Percentiles rank a stretch among this genome's conserved stretches.
These are phyloP conservation scores for Elysia crispata DNA, from an alignment of 2,888 invertebrate species.

Conservation along the genomic window DNA sequence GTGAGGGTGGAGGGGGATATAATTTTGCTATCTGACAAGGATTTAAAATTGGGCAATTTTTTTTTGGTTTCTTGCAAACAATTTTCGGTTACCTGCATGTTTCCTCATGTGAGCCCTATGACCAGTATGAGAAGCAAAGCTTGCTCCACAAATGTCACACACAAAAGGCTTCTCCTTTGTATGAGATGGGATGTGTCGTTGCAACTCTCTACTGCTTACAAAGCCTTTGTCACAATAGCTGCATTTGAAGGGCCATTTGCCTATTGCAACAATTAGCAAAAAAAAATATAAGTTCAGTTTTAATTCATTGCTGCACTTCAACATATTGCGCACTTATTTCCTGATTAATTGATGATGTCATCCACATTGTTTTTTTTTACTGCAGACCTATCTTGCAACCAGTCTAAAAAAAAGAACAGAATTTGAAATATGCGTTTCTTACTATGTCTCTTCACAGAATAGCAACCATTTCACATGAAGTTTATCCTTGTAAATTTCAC, in stretches of 20 bases:
- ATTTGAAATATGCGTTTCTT: too few relatives aligned
- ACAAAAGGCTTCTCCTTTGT: conserved; percentile 44
- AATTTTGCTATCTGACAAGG: too few relatives aligned
- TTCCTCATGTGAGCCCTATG: conserved; percentile 42
- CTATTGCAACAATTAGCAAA: conserved; percentile 3
- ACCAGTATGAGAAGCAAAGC: conserved; percentile 47
- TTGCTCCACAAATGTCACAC: conserved; percentile 34
- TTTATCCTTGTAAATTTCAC: too few relatives aligned
- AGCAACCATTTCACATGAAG: too few relatives aligned
- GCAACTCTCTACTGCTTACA: conserved; percentile 42
- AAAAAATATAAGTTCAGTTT: neutral
- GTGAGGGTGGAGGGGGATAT: too few relatives aligned
- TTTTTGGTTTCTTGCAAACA: neutral
- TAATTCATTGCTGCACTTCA: neutral
- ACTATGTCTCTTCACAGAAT: too few relatives aligned
- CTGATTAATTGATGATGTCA: too few relatives aligned
- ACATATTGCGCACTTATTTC: neutral
- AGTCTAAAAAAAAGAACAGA: too few relatives aligned
- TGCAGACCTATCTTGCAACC: too few relatives aligned
- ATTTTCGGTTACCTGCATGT: conserved; percentile 33
- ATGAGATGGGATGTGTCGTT: conserved; percentile 46
- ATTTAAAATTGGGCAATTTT: too few relatives aligned
- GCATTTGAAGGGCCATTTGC: conserved; percentile 44
- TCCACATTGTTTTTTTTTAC: too few relatives aligned
- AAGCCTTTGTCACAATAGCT: conserved; percentile 43